Evolutionary conservation across 2,888 invertebrate species (phyloP), one percentile per base, ranked within the genome.

Genomic region (Acanthosepion esculentum): DNA sequence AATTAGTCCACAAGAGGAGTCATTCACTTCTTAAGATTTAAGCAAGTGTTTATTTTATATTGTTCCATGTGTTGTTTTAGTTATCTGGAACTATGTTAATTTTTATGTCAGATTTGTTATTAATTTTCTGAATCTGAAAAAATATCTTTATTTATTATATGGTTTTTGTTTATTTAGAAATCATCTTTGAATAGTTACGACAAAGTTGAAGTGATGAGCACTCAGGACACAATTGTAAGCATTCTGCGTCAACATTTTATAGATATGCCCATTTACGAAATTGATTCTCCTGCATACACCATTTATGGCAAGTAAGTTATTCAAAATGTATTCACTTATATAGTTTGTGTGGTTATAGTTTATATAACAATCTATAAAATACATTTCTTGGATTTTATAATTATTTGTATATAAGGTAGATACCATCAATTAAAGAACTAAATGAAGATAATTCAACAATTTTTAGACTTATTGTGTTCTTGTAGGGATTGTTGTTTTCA

Each of bases 291-390:
- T 78, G 78, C 15, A 12, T 78, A n/a, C 78, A 78, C n/a, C 78
- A n/a, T 78, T 78, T 78, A n/a, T 78, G 78, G 78, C 78, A 78
- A 78, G 78, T 78, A 78, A 78, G 78, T 78, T 78, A n/a, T 33
- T 78, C 78, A n/a, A 78, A 78, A 78, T 78, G n/a, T n/a, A 78
- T 78, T 78, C n/a, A 78, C n/a, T 78, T 2, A n/a, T n/a, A 4
- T 8, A 78, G 4, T 78, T 33, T 12, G 12, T 23, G 7, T 59
- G 7, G 23, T 6, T 23, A 59, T 59, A 20, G 7, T 55, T 4
- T 55, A 55, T 15, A 55, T 55, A 55, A 55, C 20, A 55, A 18
- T 55, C 55, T 55, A 55, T 55, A 55, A 55, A 55, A 55, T 55
- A 18, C 20, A 55, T 55, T 55, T 55, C 55, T 55, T 55, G 20